Evolutionary conservation across 2,888 invertebrate species (phyloP), one percentile per base, ranked within the genome.

Genomic region (Agrotis segetum): DNA sequence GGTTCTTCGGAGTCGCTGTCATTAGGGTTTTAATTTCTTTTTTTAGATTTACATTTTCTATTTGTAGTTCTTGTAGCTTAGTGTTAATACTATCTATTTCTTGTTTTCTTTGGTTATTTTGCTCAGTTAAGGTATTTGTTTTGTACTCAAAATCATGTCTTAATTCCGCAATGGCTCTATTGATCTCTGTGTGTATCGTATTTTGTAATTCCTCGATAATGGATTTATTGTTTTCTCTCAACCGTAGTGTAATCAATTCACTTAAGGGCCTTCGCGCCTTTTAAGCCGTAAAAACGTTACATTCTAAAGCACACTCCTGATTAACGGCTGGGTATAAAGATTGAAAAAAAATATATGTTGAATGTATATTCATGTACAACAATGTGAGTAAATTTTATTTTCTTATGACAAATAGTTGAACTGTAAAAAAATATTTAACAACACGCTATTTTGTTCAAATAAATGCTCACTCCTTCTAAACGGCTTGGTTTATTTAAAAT

Each of bases 191-290:
- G 14, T 69, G 63, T 24, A 69, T 69, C n/a, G 69, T 69, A 5
- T 5, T 46, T n/a, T 63, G 29, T n/a, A 69, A 21, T 53, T 63
- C 69, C 44, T 49, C n/a, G 4, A 69, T 69, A 4, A 69, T 58
- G n/a, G 63, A 69, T 62, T 63, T 58, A 17, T 56, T 63, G 13
- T 69, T 69, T 58, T 69, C 63, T 34, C 49, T 34, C 17, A 68
- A 14, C 11, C 62, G 68, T 47, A 21, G 62, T 55, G 47, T 49
- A n/a, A 62, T 62, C 21, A 68, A 14, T 72, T 50, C 46, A 62
- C 69, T 64, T 71, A n/a, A n/a, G n/a, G n/a, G n/a, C n/a, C n/a
- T n/a, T n/a, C n/a, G n/a, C n/a, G n/a, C n/a, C n/a, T n/a, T n/a
- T n/a, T n/a, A n/a, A n/a, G n/a, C n/a, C n/a, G n/a, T n/a, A n/a